These are phyloP conservation scores for Thereva nobilitata DNA, from an alignment of 2,888 invertebrate genomes.

Conservation along the genomic window DNA sequence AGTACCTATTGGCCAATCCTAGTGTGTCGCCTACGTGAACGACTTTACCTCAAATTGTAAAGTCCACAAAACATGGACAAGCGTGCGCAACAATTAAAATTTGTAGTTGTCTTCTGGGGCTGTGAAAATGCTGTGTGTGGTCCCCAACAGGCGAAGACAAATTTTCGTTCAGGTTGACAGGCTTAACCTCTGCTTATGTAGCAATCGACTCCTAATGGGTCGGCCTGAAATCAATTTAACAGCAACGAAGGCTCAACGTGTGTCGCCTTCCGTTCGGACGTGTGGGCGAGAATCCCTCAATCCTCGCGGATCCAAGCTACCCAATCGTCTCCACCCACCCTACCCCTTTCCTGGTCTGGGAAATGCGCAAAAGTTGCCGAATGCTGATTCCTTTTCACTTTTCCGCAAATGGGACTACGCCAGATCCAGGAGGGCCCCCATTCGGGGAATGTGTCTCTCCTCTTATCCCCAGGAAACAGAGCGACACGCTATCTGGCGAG, in stretches of 20 bases:
- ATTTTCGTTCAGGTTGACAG: constrained; percentile 30
- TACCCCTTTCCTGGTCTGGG: background rate
- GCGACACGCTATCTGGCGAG: constrained; percentile 25
- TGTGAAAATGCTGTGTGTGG: constrained; percentile 16
- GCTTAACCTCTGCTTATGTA: constrained; percentile 20
- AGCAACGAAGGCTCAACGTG: constrained; percentile 14
- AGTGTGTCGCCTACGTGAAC: too few species aligned
- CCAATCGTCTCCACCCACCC: background rate
- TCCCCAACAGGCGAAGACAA: constrained; percentile 22
- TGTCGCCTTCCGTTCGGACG: background rate
- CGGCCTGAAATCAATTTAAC: constrained; percentile 25
- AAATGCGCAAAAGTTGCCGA: constrained; percentile 2
- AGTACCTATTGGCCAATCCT: too few species aligned
- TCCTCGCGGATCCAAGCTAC: too few species aligned
- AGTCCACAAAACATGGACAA: too few species aligned
- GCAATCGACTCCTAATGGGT: constrained; percentile 31
- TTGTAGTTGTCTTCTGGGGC: too few species aligned
- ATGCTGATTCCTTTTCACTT: constrained; percentile 2
- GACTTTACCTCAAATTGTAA: too few species aligned
- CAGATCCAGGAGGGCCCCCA: background rate
- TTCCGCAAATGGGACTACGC: background rate
- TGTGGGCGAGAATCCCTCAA: constrained; percentile 5
- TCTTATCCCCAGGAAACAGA: constrained; percentile 16
- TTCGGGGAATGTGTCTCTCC: background rate
- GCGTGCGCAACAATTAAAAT: too few species aligned